Evolutionary conservation across 2,113 vertebrate species (phyloP).

Genomic region (Rhombomys opimus): DNA sequence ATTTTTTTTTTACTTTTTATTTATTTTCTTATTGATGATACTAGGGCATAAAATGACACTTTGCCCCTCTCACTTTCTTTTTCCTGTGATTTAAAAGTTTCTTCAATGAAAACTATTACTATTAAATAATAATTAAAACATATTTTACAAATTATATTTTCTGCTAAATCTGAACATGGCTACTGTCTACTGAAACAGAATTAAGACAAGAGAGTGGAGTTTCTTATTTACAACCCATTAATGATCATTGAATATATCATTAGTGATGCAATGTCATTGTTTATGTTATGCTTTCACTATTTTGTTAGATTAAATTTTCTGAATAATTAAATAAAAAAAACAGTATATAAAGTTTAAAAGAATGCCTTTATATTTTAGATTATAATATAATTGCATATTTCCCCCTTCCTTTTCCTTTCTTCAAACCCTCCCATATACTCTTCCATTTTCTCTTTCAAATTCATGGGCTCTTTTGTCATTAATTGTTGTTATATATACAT

Average conservation of each 20-base stretch:
- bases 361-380: neutral
- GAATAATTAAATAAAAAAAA: neutral
- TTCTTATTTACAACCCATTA: neutral
- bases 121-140: neutral
- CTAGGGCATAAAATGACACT: neutral
- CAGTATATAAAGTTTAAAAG: neutral
- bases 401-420: neutral
- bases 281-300: neutral
- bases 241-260: neutral
- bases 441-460: neutral
- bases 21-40: neutral
- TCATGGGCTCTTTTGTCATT: neutral
- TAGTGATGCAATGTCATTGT: neutral
- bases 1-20: neutral
- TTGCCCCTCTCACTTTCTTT: neutral
- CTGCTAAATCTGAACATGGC: too few relatives aligned
- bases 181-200: neutral
- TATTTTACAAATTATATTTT: neutral
- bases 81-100: neutral
- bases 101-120: neutral
- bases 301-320: neutral
- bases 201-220: neutral
- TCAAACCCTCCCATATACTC: neutral
- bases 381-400: neutral
- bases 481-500: neutral